Conservation (phyloP, 2,888 invertebrate genomes). For the Tineola bisselliella region DNA sequence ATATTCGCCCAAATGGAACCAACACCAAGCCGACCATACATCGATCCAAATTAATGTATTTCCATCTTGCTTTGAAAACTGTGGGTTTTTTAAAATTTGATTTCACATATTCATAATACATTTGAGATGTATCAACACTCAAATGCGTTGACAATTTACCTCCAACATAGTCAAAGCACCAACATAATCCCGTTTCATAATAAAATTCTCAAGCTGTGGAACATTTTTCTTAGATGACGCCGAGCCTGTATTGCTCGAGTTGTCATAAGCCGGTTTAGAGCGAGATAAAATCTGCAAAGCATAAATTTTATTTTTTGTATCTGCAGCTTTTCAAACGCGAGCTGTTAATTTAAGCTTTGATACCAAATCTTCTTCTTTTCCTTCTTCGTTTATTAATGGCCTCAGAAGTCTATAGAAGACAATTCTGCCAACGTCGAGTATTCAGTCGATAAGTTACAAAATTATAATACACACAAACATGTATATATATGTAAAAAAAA, state of each 20-base stretch:
- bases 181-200: conserved; percentile 89
- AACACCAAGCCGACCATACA: conserved; percentile 94
- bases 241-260: conserved; percentile 29
- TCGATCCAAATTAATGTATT: conserved; percentile 60
- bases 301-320: too few species aligned
- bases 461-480: too few species aligned
- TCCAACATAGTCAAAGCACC: conserved; percentile 94
- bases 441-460: too few species aligned
- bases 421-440: too few species aligned
- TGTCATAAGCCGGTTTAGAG: conserved; percentile 78
- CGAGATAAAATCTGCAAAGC: conserved; percentile 79
- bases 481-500: too few species aligned
- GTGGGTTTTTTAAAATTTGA: neutral
- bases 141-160: conserved; percentile 62
- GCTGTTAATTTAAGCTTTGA: too few species aligned
- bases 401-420: too few species aligned
- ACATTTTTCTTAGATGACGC: conserved; percentile 62
- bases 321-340: too few species aligned
- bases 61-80: conserved; percentile 54
- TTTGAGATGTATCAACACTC: too few species aligned
- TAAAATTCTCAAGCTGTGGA: conserved; percentile 90
- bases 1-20: conserved; percentile 96
- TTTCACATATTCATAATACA: too few species aligned
- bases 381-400: too few species aligned
- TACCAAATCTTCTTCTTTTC: too few species aligned